Percentiles rank a stretch among this genome's conserved stretches.
These are phyloP conservation scores for Phymatocera aterrima DNA, from an alignment of 2,888 invertebrate species.

Conservation along the genomic window DNA sequence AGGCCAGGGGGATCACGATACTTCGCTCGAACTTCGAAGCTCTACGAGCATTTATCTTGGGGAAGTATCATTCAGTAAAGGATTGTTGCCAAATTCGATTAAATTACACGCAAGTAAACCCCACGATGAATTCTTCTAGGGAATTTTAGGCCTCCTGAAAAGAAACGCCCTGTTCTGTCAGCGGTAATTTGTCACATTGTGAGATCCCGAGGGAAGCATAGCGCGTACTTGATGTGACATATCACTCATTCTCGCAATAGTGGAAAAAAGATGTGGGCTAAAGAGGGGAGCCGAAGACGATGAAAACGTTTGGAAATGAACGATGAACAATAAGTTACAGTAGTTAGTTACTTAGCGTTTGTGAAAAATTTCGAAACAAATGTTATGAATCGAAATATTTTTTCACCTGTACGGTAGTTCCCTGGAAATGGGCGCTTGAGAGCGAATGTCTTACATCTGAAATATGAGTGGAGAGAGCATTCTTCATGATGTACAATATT, in stretches of 20 bases:
- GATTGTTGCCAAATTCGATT: not conserved
- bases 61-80: not conserved
- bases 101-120: not conserved
- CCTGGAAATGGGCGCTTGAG: not conserved
- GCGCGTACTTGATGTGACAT: slow-evolving; percentile 15
- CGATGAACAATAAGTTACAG: not conserved
- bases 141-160: not conserved
- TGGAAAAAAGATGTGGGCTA: not conserved
- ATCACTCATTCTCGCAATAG: not conserved
- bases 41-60: not conserved
- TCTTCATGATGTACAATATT: not conserved
- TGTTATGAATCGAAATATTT: slow-evolving; percentile 4
- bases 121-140: not conserved
- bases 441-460: not conserved
- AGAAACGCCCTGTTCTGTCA: not conserved
- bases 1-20: not conserved
- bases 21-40: not conserved
- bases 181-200: not conserved
- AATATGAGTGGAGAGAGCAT: not conserved
- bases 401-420: not conserved
- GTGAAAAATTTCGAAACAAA: not conserved
- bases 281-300: not conserved
- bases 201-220: not conserved
- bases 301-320: not conserved
- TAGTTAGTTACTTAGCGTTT: not conserved